Evolutionary conservation across 2,888 invertebrate genomes (phyloP), one percentile per base, ranked within the genome.

Genomic region (Acanthosepion pharaonis): DNA sequence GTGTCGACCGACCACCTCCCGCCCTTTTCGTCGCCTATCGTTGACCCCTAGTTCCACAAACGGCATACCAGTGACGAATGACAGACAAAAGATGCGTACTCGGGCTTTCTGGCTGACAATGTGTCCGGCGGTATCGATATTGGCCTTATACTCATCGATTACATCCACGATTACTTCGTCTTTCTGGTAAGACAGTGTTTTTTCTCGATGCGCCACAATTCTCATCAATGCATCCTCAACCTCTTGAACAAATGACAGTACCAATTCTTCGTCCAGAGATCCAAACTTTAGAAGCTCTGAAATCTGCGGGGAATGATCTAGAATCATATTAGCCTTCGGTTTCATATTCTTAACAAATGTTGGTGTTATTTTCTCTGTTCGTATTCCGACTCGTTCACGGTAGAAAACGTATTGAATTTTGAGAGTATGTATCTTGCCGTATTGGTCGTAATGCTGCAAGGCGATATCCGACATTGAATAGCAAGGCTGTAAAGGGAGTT

Each of bases 341-440:
- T 97, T 97, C 93, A 93, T 93, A 25, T 93, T 93, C 93, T 96
- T 96, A 48, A 97, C 97, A 94, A 97, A 96, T 78, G 97, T 97
- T 53, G 97, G 97, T 11, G 97, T 96, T 51, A 97, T 97, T 92
- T 97, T 96, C 53, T 97, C 97, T 49, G 97, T 96, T 95, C 97
- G 96, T 51, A 97, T 96, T 3, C 99, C 99, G 0, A 99, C 99
- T 25, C 99, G 98, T 97, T 99, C 99, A 97, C 99, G 99, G 97
- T 99, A 99, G 97, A 99, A 99, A 94, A 99, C 98, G 97, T 99
- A 99, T 97, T 99, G 99, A 96, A 99, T 98, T 97, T 99, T 99
- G 95, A 99, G 98, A 0, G 99, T 99, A 98, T 99, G 99, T 96
- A 99, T 99, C 98, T 99, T 99, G 59, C 99, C 99, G 97, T 98